Conservation (phyloP, 2,888 invertebrate species). For the Platypus cylindrus region DNA sequence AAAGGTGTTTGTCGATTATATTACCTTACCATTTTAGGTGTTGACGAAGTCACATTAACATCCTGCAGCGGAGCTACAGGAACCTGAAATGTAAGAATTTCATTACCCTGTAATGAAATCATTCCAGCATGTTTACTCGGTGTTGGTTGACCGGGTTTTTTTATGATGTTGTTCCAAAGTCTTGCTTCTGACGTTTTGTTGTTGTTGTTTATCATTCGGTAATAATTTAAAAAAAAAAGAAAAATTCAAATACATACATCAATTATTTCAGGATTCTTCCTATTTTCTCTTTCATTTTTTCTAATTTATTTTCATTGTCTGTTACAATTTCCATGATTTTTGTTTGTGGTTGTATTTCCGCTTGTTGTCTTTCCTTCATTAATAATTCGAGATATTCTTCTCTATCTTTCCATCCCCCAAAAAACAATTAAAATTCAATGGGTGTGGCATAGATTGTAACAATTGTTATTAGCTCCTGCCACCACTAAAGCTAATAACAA, state of each 20-base stretch:
- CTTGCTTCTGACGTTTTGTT: constrained; percentile 32
- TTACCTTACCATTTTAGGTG: constrained; percentile 43
- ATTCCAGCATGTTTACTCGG: constrained; percentile 69
- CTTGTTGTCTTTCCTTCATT: constrained; percentile 27
- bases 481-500: constrained; percentile 8
- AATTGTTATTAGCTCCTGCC: not conserved
- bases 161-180: constrained; percentile 60
- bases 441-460: not conserved
- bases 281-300: constrained; percentile 71
- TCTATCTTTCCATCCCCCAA: constrained; percentile 26
- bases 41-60: constrained; percentile 22
- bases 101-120: constrained; percentile 50
- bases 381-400: constrained; percentile 30
- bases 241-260: not conserved
- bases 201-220: constrained; percentile 32
- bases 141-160: constrained; percentile 76
- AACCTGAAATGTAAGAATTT: too few relatives aligned
- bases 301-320: constrained; percentile 63
- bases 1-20: too few relatives aligned
- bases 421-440: not conserved
- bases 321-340: constrained; percentile 43
- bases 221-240: constrained; percentile 27
- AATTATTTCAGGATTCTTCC: constrained; percentile 39
- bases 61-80: constrained; percentile 47
- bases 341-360: constrained; percentile 28